These are phyloP conservation scores for Prosopocoilus inquinatus DNA, from an alignment of 2,888 invertebrate genomes.

Conservation along the genomic window DNA sequence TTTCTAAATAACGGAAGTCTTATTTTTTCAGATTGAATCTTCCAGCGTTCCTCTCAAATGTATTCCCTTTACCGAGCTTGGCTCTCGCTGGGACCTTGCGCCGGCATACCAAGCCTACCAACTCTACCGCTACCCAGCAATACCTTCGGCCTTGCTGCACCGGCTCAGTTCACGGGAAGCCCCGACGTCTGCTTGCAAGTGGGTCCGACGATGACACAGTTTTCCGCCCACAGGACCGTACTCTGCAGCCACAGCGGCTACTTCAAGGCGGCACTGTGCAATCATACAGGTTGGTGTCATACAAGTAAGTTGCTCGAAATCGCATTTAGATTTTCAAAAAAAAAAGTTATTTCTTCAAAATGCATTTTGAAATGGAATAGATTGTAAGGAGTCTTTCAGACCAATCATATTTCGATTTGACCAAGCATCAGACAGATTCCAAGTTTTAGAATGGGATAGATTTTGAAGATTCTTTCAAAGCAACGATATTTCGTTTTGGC, in stretches of 20 bases:
- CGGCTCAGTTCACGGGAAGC: conserved; percentile 25
- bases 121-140: conserved; percentile 21
- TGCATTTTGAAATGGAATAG: too few relatives aligned
- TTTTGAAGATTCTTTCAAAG: too few relatives aligned
- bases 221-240: conserved; percentile 66
- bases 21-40: background rate
- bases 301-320: background rate
- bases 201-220: conserved; percentile 62
- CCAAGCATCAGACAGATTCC: too few relatives aligned
- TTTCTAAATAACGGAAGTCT: background rate
- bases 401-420: too few relatives aligned
- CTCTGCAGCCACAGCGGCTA: conserved; percentile 70
- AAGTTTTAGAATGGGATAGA: too few relatives aligned
- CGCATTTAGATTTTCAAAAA: background rate
- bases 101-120: conserved; percentile 23
- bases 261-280: conserved; percentile 62
- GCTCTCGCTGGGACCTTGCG: conserved; percentile 45
- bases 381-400: too few relatives aligned
- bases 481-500: too few relatives aligned
- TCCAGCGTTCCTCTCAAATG: conserved; percentile 34
- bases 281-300: conserved; percentile 38
- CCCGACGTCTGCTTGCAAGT: conserved; percentile 66
- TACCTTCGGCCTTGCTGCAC: conserved; percentile 18
- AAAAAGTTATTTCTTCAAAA: too few relatives aligned
- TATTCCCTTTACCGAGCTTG: conserved; percentile 52